Conservation (phyloP, 2,113 vertebrate genomes). For the Dermatemys mawii region DNA sequence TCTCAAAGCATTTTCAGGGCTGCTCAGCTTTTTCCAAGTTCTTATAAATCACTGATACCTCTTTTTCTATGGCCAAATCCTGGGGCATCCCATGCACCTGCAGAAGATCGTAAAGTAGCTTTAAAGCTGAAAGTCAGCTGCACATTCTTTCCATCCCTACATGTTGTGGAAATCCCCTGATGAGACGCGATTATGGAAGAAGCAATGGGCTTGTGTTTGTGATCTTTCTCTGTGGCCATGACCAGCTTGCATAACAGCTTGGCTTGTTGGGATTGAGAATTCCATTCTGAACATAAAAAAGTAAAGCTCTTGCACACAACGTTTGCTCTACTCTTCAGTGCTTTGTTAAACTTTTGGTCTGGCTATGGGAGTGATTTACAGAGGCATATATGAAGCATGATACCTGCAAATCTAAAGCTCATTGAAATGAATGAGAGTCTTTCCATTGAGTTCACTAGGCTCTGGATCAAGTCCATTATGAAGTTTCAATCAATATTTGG, state of each 20-base stretch:
- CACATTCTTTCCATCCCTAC: neutral
- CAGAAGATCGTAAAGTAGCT: neutral
- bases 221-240: too few species aligned
- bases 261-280: neutral
- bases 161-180: neutral
- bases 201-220: neutral
- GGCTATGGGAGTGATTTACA: neutral
- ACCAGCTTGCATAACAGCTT: neutral
- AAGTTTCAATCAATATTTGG: neutral
- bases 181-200: neutral
- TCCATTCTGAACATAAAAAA: neutral
- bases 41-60: neutral
- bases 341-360: neutral
- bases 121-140: neutral
- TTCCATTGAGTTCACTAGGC: neutral
- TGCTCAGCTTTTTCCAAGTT: neutral
- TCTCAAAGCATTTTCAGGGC: neutral
- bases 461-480: neutral
- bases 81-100: neutral
- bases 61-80: neutral
- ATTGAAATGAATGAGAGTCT: fast-evolving
- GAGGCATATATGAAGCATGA: neutral
- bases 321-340: neutral
- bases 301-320: neutral
- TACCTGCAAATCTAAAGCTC: neutral